Evolutionary conservation across 2,113 vertebrate genomes (phyloP), one percentile per base, ranked within the genome.

Genomic region (Picathartes gymnocephalus): DNA sequence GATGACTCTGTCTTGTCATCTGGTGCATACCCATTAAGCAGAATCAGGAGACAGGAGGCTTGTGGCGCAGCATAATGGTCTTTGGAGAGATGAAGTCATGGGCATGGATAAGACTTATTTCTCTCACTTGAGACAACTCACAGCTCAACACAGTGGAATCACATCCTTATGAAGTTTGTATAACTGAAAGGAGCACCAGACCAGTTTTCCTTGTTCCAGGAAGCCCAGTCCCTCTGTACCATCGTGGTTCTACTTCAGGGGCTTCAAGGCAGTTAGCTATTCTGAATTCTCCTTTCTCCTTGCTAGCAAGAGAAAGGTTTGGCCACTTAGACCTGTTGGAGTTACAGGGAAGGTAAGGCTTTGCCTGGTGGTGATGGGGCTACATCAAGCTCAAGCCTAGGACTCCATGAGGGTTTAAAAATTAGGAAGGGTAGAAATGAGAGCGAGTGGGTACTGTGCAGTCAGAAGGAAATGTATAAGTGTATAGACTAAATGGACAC

Each of bases 371-470:
- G 2, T 48, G 19, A 31, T 42, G 39, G 7, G 9, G 7, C 10
- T 68, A 28, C 6, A 18, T 15, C 42, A 40, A 86, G 21, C 3
- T 77, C 58, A 77, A 45, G 8, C 10, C 27, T 35, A 44, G 56
- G 68, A 65, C 7, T 60, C 65, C 44, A 60, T 10, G 10, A 51
- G 6, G 6, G 5, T 56, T 92, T 86, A 28, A 72, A 39, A 71
- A 45, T 8, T 7, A 53, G 25, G 33, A 80, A 58, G 25, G 11
- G 13, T 47, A 42, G 23, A 35, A 22, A 9, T 33, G 16, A 30
- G 4, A n/a, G 14, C 0, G 0, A 48, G 17, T 72, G 13, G 3
- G 9, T 28, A 42, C 21, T 70, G 13, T 50, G 18, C 23, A 62
- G 22, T 69, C n/a, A 92, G 68, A 81, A 58, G 25, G 18, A 48